Evolutionary conservation across 2,888 invertebrate genomes (phyloP).

Genomic region (Lepidonotus clava): DNA sequence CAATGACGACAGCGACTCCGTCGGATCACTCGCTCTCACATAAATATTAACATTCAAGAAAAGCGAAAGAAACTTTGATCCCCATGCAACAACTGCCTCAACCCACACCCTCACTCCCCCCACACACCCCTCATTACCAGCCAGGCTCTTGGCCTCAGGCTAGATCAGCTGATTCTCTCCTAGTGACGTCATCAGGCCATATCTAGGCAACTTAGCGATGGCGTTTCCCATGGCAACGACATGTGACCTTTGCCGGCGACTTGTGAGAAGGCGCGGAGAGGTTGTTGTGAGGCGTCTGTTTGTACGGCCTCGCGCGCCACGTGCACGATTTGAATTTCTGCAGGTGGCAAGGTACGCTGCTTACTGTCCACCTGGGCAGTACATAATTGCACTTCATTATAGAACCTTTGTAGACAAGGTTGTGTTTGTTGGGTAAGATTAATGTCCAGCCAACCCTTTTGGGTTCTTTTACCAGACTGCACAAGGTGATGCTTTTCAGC

Average conservation of each 20-base stretch:
- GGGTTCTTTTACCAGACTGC: too few relatives aligned
- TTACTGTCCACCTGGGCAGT: too few relatives aligned
- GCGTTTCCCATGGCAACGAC: slow-evolving; percentile 47
- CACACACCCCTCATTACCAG: neutral
- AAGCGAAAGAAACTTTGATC: neutral
- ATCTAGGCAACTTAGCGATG: slow-evolving; percentile 45
- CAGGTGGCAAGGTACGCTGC: too few relatives aligned
- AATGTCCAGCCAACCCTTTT: too few relatives aligned
- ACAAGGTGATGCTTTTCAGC: too few relatives aligned
- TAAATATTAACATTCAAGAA: neutral
- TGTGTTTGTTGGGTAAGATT: too few relatives aligned
- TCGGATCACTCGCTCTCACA: too few relatives aligned
- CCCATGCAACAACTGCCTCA: neutral
- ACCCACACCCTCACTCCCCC: neutral
- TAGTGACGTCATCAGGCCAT: slow-evolving; percentile 45
- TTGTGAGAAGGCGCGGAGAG: neutral
- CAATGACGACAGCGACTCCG: too few relatives aligned
- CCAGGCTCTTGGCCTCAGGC: neutral
- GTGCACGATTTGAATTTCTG: too few relatives aligned
- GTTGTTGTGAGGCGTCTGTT: neutral
- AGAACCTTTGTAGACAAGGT: too few relatives aligned
- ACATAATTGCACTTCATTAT: too few relatives aligned
- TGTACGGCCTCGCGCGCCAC: neutral
- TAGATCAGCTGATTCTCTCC: slow-evolving; percentile 23
- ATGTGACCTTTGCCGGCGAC: slow-evolving; percentile 46